Base-by-base conservation (phyloP, 2,113 vertebrate species). In the Rhinoderma darwinii region DNA sequence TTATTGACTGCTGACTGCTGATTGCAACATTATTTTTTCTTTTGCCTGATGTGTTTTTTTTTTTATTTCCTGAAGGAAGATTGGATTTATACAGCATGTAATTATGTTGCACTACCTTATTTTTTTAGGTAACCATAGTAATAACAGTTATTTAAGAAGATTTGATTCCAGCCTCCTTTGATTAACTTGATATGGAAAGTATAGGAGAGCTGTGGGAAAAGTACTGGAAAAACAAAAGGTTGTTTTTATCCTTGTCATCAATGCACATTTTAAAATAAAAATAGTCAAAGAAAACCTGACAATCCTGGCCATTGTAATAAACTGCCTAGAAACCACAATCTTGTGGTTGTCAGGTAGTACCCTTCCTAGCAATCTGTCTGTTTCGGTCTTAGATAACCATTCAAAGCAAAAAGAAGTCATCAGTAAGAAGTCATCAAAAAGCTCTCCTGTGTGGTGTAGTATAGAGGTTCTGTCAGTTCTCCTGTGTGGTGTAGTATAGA, bases 101-200 rank as follows among this genome's bases (percentile, higher is more conserved):
- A 84, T 76, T 84, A 76, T 63, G 17, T 32, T 30, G 15, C 18
- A 27, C 35, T 75, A 75, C 44, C 35, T 54, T 84, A 56, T 61
- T 51, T 74, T 77, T 84, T 84, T 76, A 84, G 51, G 83, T 76
- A 76, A 84, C 81, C 83, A 84, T 61, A 59, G 83, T 61, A 76
- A 84, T 84, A 44, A 61, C 47, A 11, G 37, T 76, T 32, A 30
- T 84, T 84, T 27, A 84, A 74, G 82, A 84, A 84, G 37, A 56
- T 18, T 35, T 74, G 3, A 74, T 72, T 74, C 30, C 32, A 25
- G 6, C 63, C 63, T 83, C 41, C 17, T 47, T 72, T 51, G 27
- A 83, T 44, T 83, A 51, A 50, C 63, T 70, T 50, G 5, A 51
- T 50, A 70, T 37, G 15, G 43, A 83, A 83, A 83, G n/a, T 56